Evolutionary conservation across 2,797 vertebrate species (phyloP).

Genomic region (Limosa lapponica): DNA sequence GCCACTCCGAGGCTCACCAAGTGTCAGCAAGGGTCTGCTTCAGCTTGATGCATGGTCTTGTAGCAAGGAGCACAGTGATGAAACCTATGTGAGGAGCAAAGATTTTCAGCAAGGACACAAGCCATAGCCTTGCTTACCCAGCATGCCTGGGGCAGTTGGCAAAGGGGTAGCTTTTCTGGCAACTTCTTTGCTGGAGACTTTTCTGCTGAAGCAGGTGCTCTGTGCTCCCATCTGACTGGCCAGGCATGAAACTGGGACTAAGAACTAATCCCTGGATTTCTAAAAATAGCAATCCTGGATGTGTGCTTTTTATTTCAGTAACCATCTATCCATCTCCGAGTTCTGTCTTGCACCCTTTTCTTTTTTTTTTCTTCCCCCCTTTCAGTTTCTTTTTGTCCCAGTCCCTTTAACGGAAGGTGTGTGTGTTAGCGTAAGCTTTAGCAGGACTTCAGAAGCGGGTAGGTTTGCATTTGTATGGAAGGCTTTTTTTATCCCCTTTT

Average conservation of each 20-base stretch:
- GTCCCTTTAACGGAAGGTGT: rapidly evolving
- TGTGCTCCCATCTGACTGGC: neutral
- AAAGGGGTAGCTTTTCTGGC: neutral
- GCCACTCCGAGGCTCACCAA: neutral
- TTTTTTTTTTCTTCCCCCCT: neutral
- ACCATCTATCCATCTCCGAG: neutral
- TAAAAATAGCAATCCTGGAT: neutral
- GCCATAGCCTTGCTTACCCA: neutral
- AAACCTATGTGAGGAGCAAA: neutral
- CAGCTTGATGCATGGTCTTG: neutral
- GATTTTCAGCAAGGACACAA: neutral
- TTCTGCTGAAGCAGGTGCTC: neutral
- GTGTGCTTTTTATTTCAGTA: neutral
- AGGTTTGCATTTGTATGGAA: neutral
- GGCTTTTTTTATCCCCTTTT: neutral
- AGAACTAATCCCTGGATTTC: neutral
- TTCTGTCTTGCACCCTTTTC: neutral
- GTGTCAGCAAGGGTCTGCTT: neutral
- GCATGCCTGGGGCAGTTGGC: neutral
- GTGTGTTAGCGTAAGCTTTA: neutral
- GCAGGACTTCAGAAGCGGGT: neutral
- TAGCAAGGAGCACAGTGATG: neutral
- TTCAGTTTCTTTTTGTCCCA: neutral
- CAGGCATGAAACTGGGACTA: neutral
- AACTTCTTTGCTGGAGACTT: neutral